Base-by-base conservation (phyloP, 2,113 vertebrate species). In the Sorex araneus region DNA sequence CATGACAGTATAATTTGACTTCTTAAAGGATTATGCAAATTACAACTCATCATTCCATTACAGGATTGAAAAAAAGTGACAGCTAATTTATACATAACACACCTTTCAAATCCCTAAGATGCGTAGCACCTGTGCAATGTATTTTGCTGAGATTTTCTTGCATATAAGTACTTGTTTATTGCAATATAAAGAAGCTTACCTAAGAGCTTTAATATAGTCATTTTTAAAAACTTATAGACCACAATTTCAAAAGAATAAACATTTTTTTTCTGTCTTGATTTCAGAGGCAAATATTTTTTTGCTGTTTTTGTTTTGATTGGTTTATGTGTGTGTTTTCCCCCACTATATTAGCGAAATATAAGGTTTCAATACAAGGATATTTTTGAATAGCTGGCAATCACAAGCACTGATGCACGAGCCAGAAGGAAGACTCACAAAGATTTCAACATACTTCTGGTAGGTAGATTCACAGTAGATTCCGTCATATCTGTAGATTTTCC, bases 1-100 rank as follows among this genome's bases (percentile, higher is more conserved):
- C 98, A 99, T 99, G 99, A 99, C 99, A 99, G 98, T 98, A 98
- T 99, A 99, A 99, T 99, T 99, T 99, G 99, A 98, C 98, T 99
- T 98, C 98, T 99, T 99, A 99, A 99, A 99, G 98, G 99, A 99
- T 99, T 99, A 99, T 99, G 98, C 98, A 99, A 99, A 99, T 99
- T 98, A 98, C 98, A 97, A 97, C 98, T 99, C 98, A 99, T 99
- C 98, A 99, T 98, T 98, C 98, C 98, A 98, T 98, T 98, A 98
- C 98, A 98, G 97, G 98, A 98, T 98, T 98, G 98, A 98, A 98
- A 99, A 97, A 99, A 98, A 98, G 98, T 99, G 98, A 99, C 98
- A 99, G 98, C 98, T 98, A 98, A 99, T 99, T 99, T 98, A 99
- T 99, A 99, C 98, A 98, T 98, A 99, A 98, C 98, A 98, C 98